Evolutionary conservation across 2,888 invertebrate genomes (phyloP), one percentile per base, ranked within the genome.

Genomic region (Amaurobius ferox): DNA sequence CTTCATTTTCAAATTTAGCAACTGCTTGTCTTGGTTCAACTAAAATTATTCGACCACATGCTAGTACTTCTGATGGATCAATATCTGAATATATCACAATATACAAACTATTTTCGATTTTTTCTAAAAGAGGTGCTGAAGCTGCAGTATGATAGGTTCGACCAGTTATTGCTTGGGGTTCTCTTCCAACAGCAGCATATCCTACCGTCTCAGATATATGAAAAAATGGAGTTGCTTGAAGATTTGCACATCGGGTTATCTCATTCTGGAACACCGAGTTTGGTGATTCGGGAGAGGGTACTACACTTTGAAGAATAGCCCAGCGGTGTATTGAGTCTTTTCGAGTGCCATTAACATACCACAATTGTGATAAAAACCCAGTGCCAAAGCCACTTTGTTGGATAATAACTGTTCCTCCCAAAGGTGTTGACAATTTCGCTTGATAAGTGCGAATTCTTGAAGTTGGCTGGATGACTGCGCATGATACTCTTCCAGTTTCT

Each of bases 51-150:
- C 86, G 74, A 61, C 86, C 88, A 70, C 89, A 89, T 29, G 89
- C 88, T 6, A 89, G 40, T 16, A 81, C 64, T 61, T 79, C 79
- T 23, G 80, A 78, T 6, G 94, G 91, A 90, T 96, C 95, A 74
- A 94, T 93, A 87, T 94, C 93, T 90, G 96, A 96, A 90, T 95
- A 96, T 26, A 97, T 92, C 64, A 96, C 96, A 72, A 97, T 92
- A 90, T 96, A 97, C 29, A 96, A 92, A 48, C 68, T 71, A n/a
- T 87, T 76, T 55, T 72, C 72, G 11, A 85, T 44, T 19, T 48
- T 74, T 72, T 94, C 94, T 0, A 95, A 94, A 74, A 96, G 90
- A 62, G 95, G 91, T 79, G 94, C 92, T 88, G 94, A 93, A 0
- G 94, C 93, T 90, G 89, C 67, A 11, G 72, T 79, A 23, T 88